Conservation (phyloP, 1,140 invertebrate genomes). For the Conopomorpha cramerella region DNA sequence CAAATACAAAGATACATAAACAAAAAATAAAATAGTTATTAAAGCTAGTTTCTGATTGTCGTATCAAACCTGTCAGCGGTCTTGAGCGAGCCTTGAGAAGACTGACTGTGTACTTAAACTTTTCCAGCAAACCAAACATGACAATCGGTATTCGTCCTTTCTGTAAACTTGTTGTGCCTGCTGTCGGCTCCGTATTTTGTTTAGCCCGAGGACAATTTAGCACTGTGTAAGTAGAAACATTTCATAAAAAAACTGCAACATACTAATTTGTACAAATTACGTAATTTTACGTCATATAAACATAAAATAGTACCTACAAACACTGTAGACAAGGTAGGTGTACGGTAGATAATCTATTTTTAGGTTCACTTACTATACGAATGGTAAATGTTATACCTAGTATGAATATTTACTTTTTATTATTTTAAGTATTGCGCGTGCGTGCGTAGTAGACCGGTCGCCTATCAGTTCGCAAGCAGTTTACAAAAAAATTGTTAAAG, state of each 20-base stretch:
- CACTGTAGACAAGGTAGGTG: no score
- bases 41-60: no score
- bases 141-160: conserved; percentile 32
- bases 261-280: neutral
- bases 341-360: neutral
- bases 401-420: neutral
- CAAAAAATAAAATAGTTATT: neutral
- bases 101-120: neutral
- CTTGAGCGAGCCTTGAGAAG: no score
- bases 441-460: neutral
- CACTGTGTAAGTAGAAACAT: conserved; percentile 24
- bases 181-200: conserved; percentile 23
- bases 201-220: conserved; percentile 26
- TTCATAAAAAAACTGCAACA: neutral
- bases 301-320: no score
- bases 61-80: no score
- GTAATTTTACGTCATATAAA: neutral
- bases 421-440: neutral
- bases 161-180: conserved; percentile 25
- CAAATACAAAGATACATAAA: neutral
- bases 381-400: neutral
- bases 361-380: neutral
- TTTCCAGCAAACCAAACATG: conserved; percentile 12
- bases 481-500: neutral
- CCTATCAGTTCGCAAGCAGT: neutral